phyloP scores from a whole-genome alignment of 2,113 vertebrate species.

The Symphodus melops region DNA sequence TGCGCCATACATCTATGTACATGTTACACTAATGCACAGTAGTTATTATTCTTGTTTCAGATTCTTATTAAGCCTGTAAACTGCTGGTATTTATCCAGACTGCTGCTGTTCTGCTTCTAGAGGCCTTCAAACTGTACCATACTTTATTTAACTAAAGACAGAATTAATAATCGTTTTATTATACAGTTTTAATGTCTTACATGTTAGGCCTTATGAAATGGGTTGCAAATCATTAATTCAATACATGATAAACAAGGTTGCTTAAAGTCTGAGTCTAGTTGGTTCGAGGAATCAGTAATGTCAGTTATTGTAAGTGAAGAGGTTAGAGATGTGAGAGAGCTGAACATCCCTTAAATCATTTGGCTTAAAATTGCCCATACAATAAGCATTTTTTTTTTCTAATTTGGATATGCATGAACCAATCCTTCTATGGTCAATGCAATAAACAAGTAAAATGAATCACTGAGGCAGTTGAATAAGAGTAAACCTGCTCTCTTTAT shows the following conservation, averaged over 20 bases:
- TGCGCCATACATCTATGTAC: neutral
- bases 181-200: neutral
- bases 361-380: neutral
- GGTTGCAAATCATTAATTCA: neutral
- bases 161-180: neutral
- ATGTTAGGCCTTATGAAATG: too few relatives aligned
- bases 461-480: neutral
- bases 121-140: neutral
- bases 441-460: neutral
- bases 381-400: neutral
- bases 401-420: neutral
- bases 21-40: too few relatives aligned
- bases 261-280: neutral
- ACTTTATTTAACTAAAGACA: neutral
- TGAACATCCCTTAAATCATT: neutral
- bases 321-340: neutral
- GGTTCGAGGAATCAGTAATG: neutral
- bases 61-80: too few relatives aligned
- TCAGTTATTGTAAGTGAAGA: neutral
- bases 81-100: neutral
- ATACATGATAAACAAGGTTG: neutral
- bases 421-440: neutral
- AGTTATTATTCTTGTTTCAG: too few relatives aligned
- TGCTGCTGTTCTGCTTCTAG: conserved; percentile 14
- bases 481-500: neutral